Evolutionary conservation across 2,113 vertebrate species (phyloP).

Genomic region (Podiceps cristatus): DNA sequence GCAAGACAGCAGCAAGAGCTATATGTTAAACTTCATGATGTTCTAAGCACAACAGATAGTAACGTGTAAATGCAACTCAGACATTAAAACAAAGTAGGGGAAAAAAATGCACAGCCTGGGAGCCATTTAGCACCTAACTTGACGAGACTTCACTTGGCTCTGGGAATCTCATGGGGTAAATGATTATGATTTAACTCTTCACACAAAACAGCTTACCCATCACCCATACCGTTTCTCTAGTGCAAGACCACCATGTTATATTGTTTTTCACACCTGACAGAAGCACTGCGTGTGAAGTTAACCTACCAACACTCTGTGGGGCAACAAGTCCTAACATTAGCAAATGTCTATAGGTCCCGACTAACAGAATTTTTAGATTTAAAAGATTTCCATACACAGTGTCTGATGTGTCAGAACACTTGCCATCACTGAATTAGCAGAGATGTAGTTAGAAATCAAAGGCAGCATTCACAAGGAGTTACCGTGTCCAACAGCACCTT

Average conservation of each 20-base stretch:
- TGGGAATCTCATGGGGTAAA: not conserved
- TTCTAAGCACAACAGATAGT: not conserved
- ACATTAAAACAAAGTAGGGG: not conserved
- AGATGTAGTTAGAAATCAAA: not conserved
- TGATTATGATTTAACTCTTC: not conserved
- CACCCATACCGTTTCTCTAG: not conserved
- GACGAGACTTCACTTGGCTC: not conserved
- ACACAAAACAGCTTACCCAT: not conserved
- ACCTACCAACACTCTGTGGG: not conserved
- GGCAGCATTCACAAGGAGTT: not conserved
- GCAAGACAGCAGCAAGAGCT: rapidly evolving
- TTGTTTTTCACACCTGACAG: not conserved
- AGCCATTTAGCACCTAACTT: not conserved
- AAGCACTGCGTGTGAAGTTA: not conserved
- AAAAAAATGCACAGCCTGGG: not conserved
- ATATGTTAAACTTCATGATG: not conserved
- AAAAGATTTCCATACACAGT: not conserved
- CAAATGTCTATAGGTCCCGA: not conserved
- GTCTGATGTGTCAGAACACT: not conserved
- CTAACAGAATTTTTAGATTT: not conserved
- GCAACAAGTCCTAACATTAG: not conserved
- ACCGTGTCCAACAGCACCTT: not conserved
- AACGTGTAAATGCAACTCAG: not conserved
- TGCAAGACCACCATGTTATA: not conserved
- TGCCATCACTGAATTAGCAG: not conserved